Evolutionary conservation across 2,113 vertebrate species (phyloP).

Genomic region (Ranitomeya imitator): DNA sequence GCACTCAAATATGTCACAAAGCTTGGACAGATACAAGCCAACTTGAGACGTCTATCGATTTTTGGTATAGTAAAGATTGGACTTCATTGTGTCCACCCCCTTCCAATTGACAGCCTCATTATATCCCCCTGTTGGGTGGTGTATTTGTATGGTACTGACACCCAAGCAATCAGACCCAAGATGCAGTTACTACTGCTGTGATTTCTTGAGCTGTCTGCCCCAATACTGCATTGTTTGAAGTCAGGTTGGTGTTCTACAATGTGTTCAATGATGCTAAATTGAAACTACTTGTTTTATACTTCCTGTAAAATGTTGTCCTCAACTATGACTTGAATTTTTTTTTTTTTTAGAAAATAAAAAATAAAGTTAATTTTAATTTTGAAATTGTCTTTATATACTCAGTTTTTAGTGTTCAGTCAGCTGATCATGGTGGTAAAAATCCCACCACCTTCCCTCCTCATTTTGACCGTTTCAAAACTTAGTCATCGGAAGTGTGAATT

Average conservation of each 20-base stretch:
- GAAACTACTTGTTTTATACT: slow-evolving; percentile 22
- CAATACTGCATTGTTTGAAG: background rate
- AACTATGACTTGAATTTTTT: slow-evolving; percentile 45
- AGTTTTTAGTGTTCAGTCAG: background rate
- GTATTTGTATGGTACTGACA: background rate
- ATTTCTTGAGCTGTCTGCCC: background rate
- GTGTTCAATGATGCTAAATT: background rate
- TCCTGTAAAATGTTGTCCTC: slow-evolving; percentile 40
- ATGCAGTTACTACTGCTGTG: background rate
- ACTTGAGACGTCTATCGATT: no score
- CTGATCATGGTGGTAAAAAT: background rate
- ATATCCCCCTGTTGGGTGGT: background rate
- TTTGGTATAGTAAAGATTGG: no score
- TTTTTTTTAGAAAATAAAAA: slow-evolving; percentile 23
- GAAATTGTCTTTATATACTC: background rate
- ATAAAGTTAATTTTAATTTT: slow-evolving; percentile 27
- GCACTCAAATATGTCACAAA: background rate
- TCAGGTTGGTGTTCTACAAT: background rate
- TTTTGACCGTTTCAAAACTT: background rate
- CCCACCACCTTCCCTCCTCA: background rate
- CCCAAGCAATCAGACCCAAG: background rate
- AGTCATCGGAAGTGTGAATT: no score
- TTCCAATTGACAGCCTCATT: background rate
- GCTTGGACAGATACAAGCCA: background rate
- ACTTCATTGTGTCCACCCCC: no score